Base-by-base conservation (phyloP, 1,140 invertebrate species). In the Drosophila kanapiae region DNA sequence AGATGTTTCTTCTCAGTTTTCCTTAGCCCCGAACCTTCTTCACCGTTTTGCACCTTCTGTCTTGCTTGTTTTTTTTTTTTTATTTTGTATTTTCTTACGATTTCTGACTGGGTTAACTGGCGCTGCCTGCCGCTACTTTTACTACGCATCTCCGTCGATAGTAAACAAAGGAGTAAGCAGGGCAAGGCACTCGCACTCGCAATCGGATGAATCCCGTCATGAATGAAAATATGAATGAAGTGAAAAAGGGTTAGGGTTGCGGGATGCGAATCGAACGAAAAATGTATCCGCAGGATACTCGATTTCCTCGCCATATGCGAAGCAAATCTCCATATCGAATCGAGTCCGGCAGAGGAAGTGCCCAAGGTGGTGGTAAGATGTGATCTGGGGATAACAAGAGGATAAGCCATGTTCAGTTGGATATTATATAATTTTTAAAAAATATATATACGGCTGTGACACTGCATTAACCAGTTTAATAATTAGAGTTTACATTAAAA, bases 221-320 rank as follows among this genome's bases (percentile, higher is more conserved):
- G 82, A 85, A 85, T 85, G 82, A 81, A 81, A 51, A 74, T 70
- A 78, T 85, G 82, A 84, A 85, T 84, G 78, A 62, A 47, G 47
- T 18, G 54, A 23, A 38, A 1, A 42, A 9, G 18, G 35, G 23
- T 16, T 23, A 6, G 13, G 31, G 13, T 7, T 14, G 53, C 37
- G 27, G 59, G 37, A 45, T 11, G 37, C 54, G 59, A 64, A 29
- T 38, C 37, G 68, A 53, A 59, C 42, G 61, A 40, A 42, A 42
- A 27, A 42, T 33, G 56, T 42, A 42, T 64, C 61, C 57, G 57
- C 58, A 23, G 8, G 43, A 4, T 16, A 47, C 29, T 51, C 53
- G 14, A 59, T 72, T 72, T 71, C 31, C 53, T 37, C 11, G 53
- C 6, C 53, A 72, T 42, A 72, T 72, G 69, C 67, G 69, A 59